Percentiles rank a stretch among this genome's conserved stretches.
phyloP scores from a whole-genome alignment of 1,140 invertebrate species.

The Diploscapter pachys region DNA sequence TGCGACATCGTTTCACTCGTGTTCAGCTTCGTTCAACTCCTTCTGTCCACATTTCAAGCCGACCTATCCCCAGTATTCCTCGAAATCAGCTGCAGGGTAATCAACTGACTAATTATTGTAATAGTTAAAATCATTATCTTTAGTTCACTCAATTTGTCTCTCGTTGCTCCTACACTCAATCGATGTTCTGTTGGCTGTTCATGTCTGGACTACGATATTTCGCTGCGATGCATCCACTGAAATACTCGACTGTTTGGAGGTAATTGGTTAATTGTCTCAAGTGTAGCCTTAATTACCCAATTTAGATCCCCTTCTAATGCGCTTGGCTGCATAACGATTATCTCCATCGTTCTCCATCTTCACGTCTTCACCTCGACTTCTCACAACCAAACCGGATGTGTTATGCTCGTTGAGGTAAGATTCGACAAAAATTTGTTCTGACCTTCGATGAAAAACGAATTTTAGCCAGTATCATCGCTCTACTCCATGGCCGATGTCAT shows the following conservation, averaged over 20 bases:
- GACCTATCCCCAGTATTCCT: not conserved
- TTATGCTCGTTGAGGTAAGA: not conserved
- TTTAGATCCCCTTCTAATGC: not conserved
- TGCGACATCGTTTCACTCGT: slow-evolving; percentile 26
- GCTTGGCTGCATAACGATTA: not conserved
- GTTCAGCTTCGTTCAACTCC: slow-evolving; percentile 17
- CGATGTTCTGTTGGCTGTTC: slow-evolving; percentile 32
- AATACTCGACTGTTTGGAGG: not conserved
- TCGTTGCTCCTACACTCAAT: slow-evolving; percentile 22
- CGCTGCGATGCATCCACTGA: slow-evolving; percentile 20
- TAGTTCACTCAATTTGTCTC: slow-evolving; percentile 10
- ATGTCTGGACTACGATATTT: slow-evolving; percentile 32
- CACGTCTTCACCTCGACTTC: slow-evolving; percentile 18
- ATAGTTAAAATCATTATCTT: not conserved
- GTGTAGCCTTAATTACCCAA: not conserved
- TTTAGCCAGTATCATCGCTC: slow-evolving; percentile 8
- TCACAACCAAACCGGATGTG: not conserved
- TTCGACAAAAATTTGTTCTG: not conserved
- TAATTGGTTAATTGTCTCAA: not conserved
- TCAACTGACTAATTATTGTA: not conserved
- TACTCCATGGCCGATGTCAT: slow-evolving; percentile 22
- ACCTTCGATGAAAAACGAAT: slow-evolving; percentile 8
- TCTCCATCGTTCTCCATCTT: slow-evolving; percentile 13
- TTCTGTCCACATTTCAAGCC: not conserved
- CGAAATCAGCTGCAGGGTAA: slow-evolving; percentile 6